These are phyloP conservation scores for Heterocephalus glaber DNA, from an alignment of 2,113 vertebrate genomes.

Conservation along the genomic window DNA sequence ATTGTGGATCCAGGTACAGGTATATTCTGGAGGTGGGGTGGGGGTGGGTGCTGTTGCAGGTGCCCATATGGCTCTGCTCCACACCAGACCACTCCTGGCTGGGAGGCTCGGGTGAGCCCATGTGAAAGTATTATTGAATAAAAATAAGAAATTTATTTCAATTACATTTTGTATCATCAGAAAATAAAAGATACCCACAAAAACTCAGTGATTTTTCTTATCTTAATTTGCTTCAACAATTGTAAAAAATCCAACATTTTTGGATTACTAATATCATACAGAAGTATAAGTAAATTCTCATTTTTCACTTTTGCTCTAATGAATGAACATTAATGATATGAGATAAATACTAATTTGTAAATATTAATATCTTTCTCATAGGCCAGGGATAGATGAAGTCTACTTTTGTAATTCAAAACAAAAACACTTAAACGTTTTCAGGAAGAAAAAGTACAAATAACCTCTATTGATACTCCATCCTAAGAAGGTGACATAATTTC, in stretches of 20 bases:
- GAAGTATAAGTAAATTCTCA: neutral
- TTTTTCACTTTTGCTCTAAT: neutral
- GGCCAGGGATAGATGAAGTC: neutral
- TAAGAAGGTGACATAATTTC: neutral
- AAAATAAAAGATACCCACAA: neutral
- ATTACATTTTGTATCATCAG: neutral
- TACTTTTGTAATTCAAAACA: neutral
- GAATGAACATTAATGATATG: neutral
- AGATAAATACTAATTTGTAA: neutral
- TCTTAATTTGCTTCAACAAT: neutral
- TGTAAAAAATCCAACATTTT: constrained; percentile 31
- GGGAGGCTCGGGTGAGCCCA: too few relatives aligned
- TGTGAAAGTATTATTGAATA: neutral
- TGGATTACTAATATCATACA: neutral
- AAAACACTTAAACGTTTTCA: neutral
- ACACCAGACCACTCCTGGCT: too few relatives aligned
- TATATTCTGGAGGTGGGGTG: too few relatives aligned
- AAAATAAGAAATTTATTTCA: neutral
- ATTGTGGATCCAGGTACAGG: too few relatives aligned
- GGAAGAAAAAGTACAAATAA: neutral
- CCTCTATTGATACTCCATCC: neutral
- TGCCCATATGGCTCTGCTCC: too few relatives aligned
- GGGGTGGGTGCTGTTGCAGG: too few relatives aligned
- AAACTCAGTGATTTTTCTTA: neutral
- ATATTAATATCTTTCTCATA: neutral